Evolutionary conservation across 2,113 vertebrate genomes (phyloP).

Genomic region (Parus major): DNA sequence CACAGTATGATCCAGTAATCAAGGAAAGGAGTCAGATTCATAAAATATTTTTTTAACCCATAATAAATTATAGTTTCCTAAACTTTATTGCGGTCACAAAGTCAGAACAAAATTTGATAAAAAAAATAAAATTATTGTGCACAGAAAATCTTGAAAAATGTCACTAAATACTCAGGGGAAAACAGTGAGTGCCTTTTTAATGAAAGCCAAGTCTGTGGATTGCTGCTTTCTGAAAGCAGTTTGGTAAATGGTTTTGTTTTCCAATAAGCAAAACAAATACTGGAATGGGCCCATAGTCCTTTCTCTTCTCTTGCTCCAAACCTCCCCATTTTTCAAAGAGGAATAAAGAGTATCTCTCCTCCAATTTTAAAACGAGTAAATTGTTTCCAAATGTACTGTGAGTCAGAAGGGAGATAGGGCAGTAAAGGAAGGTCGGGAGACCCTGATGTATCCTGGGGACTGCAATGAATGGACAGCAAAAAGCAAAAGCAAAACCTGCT

Average conservation of each 20-base stretch:
- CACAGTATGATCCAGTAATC: neutral
- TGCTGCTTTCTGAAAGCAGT: conserved; percentile 16
- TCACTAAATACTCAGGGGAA: conserved; percentile 9
- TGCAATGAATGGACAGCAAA: neutral
- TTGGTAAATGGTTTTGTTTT: conserved; percentile 43
- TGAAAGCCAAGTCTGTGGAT: conserved; percentile 27
- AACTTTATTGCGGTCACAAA: conserved; percentile 1
- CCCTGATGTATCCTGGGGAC: neutral
- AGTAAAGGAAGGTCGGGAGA: neutral
- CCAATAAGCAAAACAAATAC: conserved; percentile 42
- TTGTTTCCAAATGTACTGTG: neutral
- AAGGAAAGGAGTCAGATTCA: conserved; percentile 30
- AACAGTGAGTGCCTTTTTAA: neutral
- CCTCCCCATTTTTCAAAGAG: neutral
- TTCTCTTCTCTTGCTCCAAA: neutral
- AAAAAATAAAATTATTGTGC: neutral
- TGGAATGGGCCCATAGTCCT: neutral
- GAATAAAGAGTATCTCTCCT: neutral
- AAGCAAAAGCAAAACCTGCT: conserved; percentile 44
- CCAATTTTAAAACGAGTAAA: neutral
- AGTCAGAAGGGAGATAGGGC: neutral
- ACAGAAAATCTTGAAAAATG: conserved; percentile 16
- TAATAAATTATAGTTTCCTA: conserved; percentile 44
- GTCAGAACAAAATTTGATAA: conserved; percentile 19
- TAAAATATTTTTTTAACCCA: conserved; percentile 9